Percentiles rank a stretch among this genome's conserved stretches.
Evolutionary conservation across 2,113 vertebrate species (phyloP).

Genomic region (Epinephelus lanceolatus): DNA sequence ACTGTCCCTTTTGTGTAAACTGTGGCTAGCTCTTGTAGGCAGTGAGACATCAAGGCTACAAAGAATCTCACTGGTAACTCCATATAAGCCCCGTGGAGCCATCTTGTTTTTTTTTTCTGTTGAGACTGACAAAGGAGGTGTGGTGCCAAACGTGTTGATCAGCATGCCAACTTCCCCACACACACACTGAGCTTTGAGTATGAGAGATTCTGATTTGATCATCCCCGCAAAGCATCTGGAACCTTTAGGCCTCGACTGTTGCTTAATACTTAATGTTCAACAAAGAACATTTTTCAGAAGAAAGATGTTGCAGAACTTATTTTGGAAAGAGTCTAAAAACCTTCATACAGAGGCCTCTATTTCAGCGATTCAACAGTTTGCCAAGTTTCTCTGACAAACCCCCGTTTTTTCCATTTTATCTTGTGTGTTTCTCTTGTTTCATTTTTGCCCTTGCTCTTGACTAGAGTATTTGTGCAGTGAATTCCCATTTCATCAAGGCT

Average conservation of each 20-base stretch:
- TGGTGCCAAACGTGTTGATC: constrained; percentile 36
- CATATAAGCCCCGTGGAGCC: constrained; percentile 8
- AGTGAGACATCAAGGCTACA: not conserved
- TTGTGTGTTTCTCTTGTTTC: not conserved
- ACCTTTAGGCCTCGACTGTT: not conserved
- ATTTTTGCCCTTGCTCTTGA: constrained; percentile 10
- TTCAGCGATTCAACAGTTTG: not conserved
- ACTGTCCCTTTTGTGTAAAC: not conserved
- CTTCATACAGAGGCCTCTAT: not conserved
- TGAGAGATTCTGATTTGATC: constrained; percentile 59
- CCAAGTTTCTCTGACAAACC: constrained; percentile 7
- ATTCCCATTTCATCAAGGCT: constrained; percentile 4
- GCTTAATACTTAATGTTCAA: constrained; percentile 31
- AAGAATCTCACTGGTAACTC: not conserved
- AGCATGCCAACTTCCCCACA: constrained; percentile 50
- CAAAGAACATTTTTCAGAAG: constrained; percentile 21
- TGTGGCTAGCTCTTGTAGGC: not conserved
- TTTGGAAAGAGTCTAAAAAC: constrained; percentile 1
- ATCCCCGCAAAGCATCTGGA: constrained; percentile 35
- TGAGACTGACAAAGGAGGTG: constrained; percentile 30
- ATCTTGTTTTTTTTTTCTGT: constrained; percentile 25
- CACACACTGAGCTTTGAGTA: constrained; percentile 38
- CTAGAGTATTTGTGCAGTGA: constrained; percentile 9
- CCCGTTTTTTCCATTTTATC: constrained; percentile 3
- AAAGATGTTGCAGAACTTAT: constrained; percentile 21